phyloP scores from a whole-genome alignment of 23 tunicate genomes.

The Clavelina lepadiformis region DNA sequence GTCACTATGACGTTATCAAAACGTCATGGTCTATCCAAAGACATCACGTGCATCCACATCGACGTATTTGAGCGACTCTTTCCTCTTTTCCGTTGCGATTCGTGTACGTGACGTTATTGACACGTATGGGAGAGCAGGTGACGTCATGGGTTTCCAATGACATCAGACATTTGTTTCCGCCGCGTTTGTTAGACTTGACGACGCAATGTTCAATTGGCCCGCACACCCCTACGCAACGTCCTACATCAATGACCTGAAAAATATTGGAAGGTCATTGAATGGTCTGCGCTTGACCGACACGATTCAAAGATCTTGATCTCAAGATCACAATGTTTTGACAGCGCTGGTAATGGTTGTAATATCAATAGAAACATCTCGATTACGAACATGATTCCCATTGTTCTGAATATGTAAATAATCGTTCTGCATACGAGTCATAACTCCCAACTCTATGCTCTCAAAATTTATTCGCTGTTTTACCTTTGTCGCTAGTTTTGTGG shows the following conservation, averaged over 20 bases:
- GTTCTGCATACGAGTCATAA: too few species aligned
- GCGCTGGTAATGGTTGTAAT: too few species aligned
- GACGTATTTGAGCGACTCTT: slow-evolving; percentile 47
- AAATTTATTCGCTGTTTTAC: too few species aligned
- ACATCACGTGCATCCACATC: slow-evolving; percentile 75
- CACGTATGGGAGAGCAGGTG: slow-evolving; percentile 62
- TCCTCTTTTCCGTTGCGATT: slow-evolving; percentile 21
- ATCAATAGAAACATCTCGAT: too few species aligned
- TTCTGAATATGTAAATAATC: too few species aligned
- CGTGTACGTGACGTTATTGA: slow-evolving; percentile 43
- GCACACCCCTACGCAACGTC: slow-evolving; percentile 74
- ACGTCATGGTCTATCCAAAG: not conserved
- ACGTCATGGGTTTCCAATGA: slow-evolving; percentile 78
- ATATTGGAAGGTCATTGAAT: too few species aligned
- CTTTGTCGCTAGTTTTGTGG: slow-evolving; percentile 25
- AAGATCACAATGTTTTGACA: too few species aligned
- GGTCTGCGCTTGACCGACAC: too few species aligned
- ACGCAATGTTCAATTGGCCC: slow-evolving; percentile 65
- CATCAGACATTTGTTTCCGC: slow-evolving; percentile 49
- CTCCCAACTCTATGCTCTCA: too few species aligned
- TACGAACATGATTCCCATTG: too few species aligned
- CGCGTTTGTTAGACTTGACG: slow-evolving; percentile 20
- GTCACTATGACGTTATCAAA: too few species aligned
- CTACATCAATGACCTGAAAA: slow-evolving; percentile 67
- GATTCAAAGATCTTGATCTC: too few species aligned